Percentiles rank a stretch among this genome's conserved stretches.
Conservation (phyloP, 2,888 invertebrate genomes). For the Drosophila incognita region DNA sequence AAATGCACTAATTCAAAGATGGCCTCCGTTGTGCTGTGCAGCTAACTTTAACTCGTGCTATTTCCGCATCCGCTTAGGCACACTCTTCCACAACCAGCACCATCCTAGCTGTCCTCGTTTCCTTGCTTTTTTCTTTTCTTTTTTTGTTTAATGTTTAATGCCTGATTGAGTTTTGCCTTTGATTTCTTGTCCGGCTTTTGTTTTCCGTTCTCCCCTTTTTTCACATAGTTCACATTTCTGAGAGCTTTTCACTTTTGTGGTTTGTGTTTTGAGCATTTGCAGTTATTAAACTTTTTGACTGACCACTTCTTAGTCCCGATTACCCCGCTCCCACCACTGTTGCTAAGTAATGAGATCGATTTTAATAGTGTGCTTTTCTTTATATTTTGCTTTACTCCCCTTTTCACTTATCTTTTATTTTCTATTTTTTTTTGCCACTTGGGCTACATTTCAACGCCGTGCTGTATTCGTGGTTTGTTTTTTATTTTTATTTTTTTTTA, state of each 20-base stretch:
- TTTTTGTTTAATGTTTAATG: slow-evolving; percentile 75
- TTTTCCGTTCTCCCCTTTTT: slow-evolving; percentile 42
- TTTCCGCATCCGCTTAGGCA: slow-evolving; percentile 56
- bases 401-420: slow-evolving; percentile 8
- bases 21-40: slow-evolving; percentile 44
- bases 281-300: slow-evolving; percentile 71
- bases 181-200: slow-evolving; percentile 70
- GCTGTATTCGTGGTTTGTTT: slow-evolving; percentile 33
- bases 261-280: slow-evolving; percentile 74
- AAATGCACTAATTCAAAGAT: slow-evolving; percentile 75
- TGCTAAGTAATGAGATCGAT: slow-evolving; percentile 81
- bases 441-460: slow-evolving; percentile 57
- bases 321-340: slow-evolving; percentile 12
- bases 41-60: slow-evolving; percentile 67
- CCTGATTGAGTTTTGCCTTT: slow-evolving; percentile 80
- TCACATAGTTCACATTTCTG: slow-evolving; percentile 55
- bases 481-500: slow-evolving; percentile 4
- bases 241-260: slow-evolving; percentile 68
- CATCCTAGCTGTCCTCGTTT: slow-evolving; percentile 13
- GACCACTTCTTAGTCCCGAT: not conserved
- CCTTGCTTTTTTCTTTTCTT: slow-evolving; percentile 8
- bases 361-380: slow-evolving; percentile 61
- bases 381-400: slow-evolving; percentile 6
- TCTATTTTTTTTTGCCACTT: slow-evolving; percentile 43
- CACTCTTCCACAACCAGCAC: not conserved